Base-by-base conservation (phyloP, 2,888 invertebrate species). In the Carcina quercana region DNA sequence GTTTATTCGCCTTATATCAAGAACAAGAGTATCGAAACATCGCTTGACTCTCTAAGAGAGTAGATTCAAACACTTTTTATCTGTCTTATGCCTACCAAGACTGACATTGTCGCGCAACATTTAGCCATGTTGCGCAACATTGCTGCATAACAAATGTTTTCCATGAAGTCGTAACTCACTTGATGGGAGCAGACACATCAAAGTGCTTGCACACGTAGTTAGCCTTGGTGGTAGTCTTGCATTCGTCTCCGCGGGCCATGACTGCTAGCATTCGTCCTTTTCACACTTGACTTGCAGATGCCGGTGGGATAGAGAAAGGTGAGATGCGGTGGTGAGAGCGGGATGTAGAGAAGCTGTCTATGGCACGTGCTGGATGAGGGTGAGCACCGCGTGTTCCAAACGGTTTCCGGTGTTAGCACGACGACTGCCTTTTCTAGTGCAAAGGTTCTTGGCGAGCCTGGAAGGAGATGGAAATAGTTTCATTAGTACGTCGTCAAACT, bases 391-490 rank as follows among this genome's bases (percentile, higher is more conserved):
- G 69, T 93, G 89, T 86, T 95, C 94, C 74, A 94, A 79, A 37
- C 90, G 88, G 85, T 95, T 95, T 48, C 91, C 94, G 72, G 92
- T 89, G 84, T 94, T 94, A 50, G 93, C 94, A 48, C 90, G 88
- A 57, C 94, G 89, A 56, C 94, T 94, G 51, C 94, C 92, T 86
- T 94, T 92, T 55, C 90, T 88, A 38, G 92, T 92, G 61, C 88
- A 87, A 53, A 94, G 87, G 78, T 94, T 92, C 85, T 94, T 93
- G 45, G 90, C 90, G 73, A 94, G 88, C 79, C 94, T 94, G 78
- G 13, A 86, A 82, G 43, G 43, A 37, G 29, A 43, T 25, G 26
- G 19, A 10, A 31, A 34, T 24, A 11, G 11, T 5, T 12, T 11
- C 14, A 6, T 24, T 24, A 24, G 11, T 11, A 20, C 20, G 10